Evolutionary conservation across 2,797 vertebrate species (phyloP).

Genomic region (Tympanoctomys barrerae): DNA sequence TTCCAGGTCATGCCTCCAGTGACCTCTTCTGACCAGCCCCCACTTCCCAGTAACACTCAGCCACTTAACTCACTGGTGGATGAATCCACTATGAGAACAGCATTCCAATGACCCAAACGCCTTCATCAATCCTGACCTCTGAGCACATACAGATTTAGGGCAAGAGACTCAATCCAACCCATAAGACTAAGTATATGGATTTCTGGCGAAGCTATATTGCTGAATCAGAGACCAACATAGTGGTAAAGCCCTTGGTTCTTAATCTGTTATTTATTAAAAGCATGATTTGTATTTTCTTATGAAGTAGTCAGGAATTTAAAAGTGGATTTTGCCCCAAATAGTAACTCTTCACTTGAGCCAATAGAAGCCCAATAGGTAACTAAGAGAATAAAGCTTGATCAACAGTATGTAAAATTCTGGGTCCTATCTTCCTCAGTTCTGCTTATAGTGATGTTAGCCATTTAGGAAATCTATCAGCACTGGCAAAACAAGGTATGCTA

Average conservation of each 20-base stretch:
- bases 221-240: not conserved
- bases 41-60: not conserved
- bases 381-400: not conserved
- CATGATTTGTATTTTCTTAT: no score
- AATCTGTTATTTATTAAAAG: not conserved
- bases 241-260: not conserved
- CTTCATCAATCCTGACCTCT: not conserved
- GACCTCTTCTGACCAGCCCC: not conserved
- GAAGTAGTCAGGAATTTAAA: not conserved
- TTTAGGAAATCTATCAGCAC: not conserved
- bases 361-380: not conserved
- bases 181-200: constrained; percentile 91
- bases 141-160: not conserved
- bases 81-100: not conserved
- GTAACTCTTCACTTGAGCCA: not conserved
- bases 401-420: not conserved
- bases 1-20: not conserved
- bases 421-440: not conserved
- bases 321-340: not conserved
- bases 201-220: constrained; percentile 75
- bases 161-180: not conserved
- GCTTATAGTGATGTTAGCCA: not conserved
- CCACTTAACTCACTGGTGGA: not conserved
- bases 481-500: not conserved
- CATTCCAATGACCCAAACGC: not conserved